These are phyloP conservation scores for Chauna torquata DNA, from an alignment of 2,113 vertebrate species.

Conservation along the genomic window DNA sequence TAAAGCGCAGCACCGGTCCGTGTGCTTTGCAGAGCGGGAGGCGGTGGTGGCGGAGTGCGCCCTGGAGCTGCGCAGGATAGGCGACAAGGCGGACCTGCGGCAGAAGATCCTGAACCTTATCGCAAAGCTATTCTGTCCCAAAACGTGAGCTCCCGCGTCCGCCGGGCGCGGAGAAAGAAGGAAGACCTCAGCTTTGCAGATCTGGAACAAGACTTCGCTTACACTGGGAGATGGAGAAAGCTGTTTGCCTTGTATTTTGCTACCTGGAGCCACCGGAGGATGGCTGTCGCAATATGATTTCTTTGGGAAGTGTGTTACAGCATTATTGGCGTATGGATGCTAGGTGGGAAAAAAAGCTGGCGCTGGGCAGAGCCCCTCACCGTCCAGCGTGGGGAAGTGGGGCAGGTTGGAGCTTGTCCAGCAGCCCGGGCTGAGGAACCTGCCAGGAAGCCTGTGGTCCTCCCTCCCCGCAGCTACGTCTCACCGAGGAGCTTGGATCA, in stretches of 20 bases:
- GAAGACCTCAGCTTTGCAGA: neutral
- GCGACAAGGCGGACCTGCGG: slow-evolving; percentile 72
- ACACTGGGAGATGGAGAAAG: neutral
- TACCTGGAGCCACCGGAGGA: neutral
- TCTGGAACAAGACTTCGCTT: neutral
- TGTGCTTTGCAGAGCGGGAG: slow-evolving; percentile 51
- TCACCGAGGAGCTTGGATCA: rapidly evolving
- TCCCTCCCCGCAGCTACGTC: neutral
- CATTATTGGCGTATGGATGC: neutral
- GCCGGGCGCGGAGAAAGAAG: neutral
- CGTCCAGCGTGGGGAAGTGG: neutral
- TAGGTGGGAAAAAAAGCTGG: neutral
- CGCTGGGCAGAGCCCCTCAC: neutral
- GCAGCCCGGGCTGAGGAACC: neutral
- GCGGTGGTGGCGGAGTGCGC: slow-evolving; percentile 52
- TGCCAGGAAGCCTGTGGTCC: neutral
- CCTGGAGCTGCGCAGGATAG: slow-evolving; percentile 66
- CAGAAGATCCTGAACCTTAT: slow-evolving; percentile 74
- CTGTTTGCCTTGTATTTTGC: neutral
- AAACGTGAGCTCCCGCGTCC: neutral
- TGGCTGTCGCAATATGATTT: neutral
- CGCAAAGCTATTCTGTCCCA: slow-evolving; percentile 55
- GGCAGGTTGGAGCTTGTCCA: neutral
- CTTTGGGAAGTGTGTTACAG: neutral
- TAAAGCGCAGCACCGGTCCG: neutral